Conservation (phyloP, 1,140 invertebrate species). For the Branchinecta lindahli region DNA sequence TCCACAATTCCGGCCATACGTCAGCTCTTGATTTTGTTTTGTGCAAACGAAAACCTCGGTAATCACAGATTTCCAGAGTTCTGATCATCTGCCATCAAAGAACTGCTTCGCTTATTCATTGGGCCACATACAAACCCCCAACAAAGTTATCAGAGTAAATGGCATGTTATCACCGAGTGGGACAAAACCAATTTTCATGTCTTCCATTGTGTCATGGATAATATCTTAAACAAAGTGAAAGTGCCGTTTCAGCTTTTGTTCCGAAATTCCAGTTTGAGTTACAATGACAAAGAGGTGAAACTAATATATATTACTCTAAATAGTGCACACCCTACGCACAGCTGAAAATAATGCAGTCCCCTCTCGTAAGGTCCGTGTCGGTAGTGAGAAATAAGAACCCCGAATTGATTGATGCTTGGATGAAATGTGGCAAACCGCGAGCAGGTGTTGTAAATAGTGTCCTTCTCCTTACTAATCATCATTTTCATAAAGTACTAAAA, state of each 20-base stretch:
- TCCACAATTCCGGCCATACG: background rate
- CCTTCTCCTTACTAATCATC: background rate
- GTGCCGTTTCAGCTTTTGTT: background rate
- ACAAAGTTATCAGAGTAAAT: no score
- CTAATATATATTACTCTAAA: no score
- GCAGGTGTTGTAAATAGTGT: background rate
- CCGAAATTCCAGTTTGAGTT: background rate
- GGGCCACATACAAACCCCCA: no score
- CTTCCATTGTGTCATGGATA: background rate
- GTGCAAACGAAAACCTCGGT: background rate
- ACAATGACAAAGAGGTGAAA: background rate
- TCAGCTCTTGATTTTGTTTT: conserved; percentile 2
- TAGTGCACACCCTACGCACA: background rate
- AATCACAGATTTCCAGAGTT: background rate
- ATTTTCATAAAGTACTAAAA: background rate
- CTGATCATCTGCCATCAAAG: no score
- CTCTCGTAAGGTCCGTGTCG: conserved; percentile 7
- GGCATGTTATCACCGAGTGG: no score
- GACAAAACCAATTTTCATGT: background rate
- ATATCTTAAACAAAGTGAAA: background rate
- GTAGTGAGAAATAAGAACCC: background rate
- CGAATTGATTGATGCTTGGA: background rate
- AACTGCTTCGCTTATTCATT: no score
- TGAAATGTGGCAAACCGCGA: background rate
- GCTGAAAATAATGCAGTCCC: background rate